These are phyloP conservation scores for Chrysolina oricalcia DNA, from an alignment of 2,888 invertebrate species.

Conservation along the genomic window DNA sequence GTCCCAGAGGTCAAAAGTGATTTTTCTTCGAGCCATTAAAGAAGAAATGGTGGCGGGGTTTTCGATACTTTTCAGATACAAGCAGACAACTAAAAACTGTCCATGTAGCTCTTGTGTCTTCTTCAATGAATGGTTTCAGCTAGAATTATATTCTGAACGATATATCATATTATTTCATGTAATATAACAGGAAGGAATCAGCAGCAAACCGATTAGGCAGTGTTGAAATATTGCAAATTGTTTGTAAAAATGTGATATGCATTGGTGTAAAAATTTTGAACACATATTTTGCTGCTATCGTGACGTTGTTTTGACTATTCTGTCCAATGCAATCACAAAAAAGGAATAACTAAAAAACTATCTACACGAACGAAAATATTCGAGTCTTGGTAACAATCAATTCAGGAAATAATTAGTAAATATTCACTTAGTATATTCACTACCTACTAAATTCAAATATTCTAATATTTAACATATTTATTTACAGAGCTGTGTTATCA, in stretches of 20 bases:
- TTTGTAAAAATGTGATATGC: slow-evolving; percentile 44
- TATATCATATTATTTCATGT: neutral
- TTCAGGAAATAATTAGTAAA: slow-evolving; percentile 29
- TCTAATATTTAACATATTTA: slow-evolving; percentile 41
- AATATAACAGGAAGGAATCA: neutral
- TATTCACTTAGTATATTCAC: slow-evolving; percentile 25
- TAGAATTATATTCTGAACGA: no score
- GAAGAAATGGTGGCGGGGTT: no score
- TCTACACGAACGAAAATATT: neutral
- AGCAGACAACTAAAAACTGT: no score
- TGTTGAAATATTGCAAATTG: slow-evolving; percentile 47
- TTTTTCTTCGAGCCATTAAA: no score
- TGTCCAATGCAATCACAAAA: slow-evolving; percentile 27
- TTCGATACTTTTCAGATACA: no score
- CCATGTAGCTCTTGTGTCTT: no score
- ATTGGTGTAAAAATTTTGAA: slow-evolving; percentile 44
- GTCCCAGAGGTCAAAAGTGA: no score
- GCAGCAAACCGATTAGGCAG: slow-evolving; percentile 40
- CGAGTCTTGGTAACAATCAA: neutral
- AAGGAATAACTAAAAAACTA: neutral
- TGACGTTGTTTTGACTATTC: slow-evolving; percentile 6
- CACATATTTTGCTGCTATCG: slow-evolving; percentile 35
- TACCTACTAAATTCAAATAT: slow-evolving; percentile 33
- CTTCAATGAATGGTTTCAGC: neutral
- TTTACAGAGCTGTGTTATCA: slow-evolving; percentile 62